Evolutionary conservation across 2,888 invertebrate species (phyloP), one percentile per base, ranked within the genome.

Genomic region (Hydropsyche betteni): DNA sequence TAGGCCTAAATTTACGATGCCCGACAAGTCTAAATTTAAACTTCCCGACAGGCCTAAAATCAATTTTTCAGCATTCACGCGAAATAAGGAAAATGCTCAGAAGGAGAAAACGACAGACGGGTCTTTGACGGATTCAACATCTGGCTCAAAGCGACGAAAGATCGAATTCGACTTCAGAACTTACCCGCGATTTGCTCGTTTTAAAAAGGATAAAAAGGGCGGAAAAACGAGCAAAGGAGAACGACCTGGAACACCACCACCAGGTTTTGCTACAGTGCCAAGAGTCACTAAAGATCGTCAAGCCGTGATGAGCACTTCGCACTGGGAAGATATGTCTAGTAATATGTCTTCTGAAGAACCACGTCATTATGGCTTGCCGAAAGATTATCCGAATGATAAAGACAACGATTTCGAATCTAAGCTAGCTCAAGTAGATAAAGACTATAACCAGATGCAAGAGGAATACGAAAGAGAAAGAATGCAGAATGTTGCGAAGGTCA

Each of bases 141-240:
- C 84, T 34, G 87, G 87, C 68, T 87, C 88, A 61, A 86, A 87
- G 68, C 89, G 88, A 80, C 89, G 88, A 80, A 86, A 89, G 79
- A 92, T 94, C 81, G 90, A 91, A 71, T 90, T 91, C 82, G 93
- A 93, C 83, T 91, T 93, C 79, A 90, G 91, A 80, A 94, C 95
- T 0, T 94, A 93, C 82, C 95, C 95, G 0, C 89, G 94, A 80
- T 88, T 94, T 82, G 95, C 95, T 0, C 89, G 94, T 80, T 88
- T 94, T 80, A 91, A 92, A 81, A 82, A 81, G 75, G 87, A 87
- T 80, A 88, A 88, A 81, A 86, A 86, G 80, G 77, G 83, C 2
- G 84, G 85, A 68, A 83, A 84, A 4, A 88, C 88, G 80, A 88
- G 88, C 4, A 88, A 89, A 33, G 89, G 89, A 69, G 85, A 86